Evolutionary conservation across 2,113 vertebrate species (phyloP), one percentile per base, ranked within the genome.

Genomic region (Ranitomeya variabilis): DNA sequence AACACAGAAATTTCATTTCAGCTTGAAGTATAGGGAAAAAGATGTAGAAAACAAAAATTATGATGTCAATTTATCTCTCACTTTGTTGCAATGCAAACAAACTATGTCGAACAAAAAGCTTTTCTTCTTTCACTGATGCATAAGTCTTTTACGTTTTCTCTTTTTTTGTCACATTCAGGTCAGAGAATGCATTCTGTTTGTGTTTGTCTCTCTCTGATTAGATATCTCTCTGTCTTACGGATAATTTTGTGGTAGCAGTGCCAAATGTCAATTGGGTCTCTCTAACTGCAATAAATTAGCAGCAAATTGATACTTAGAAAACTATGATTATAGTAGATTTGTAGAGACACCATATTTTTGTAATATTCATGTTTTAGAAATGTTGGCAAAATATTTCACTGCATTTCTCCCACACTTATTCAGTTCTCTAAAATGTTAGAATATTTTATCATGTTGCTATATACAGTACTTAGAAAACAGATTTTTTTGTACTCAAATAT

Each of bases 321-420:
- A 59, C 54, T 80, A 60, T 80, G 23, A 80, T 80, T 80, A 80
- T 15, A 26, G 52, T 6, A 4, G 23, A 59, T 31, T 80, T 80
- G 5, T 80, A 57, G 54, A 57, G 19, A 16, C n/a, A 59, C 12
- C 54, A 57, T 80, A 23, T 26, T 57, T 55, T 80, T 59, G 13
- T 26, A 26, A 57, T 55, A 80, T 15, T 26, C 54, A n/a, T 79
- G 21, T 51, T 54, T 23, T 57, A 7, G 16, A 57, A 79, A 80
- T 80, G 78, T 80, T 80, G 19, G 54, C 78, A 80, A 80, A 80
- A 59, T 59, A 80, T 80, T 16, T 80, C 52, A 80, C 1, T 80
- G 1, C 51, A 19, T 54, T 52, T 51, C 15, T 77, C 37, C 10
- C 3, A 57, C 21, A 55, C 16, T 26, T 57, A 2, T 76, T 8